These are phyloP conservation scores for Strix uralensis DNA, from an alignment of 2,113 vertebrate species.

Conservation along the genomic window DNA sequence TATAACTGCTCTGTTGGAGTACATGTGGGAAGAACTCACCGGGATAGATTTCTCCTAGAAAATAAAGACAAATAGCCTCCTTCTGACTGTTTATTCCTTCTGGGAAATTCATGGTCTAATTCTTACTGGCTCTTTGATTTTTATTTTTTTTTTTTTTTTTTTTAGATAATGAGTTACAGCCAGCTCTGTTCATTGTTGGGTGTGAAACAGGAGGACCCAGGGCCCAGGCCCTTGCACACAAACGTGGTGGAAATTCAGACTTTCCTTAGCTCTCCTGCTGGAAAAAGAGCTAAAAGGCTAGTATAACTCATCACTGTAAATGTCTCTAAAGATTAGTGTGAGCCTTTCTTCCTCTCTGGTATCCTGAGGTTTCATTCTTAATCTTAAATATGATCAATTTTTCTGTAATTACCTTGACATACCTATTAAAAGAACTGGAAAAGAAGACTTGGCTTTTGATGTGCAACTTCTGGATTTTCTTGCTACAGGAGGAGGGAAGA, in stretches of 20 bases:
- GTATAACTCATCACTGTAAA: neutral
- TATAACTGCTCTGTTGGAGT: neutral
- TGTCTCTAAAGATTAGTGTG: neutral
- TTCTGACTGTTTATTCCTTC: neutral
- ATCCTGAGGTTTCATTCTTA: neutral
- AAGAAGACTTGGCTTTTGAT: neutral
- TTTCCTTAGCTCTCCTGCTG: slow-evolving; percentile 91
- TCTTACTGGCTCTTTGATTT: neutral
- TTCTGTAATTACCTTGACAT: neutral
- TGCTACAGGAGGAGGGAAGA: slow-evolving; percentile 84
- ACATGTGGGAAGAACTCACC: neutral
- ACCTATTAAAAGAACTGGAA: neutral
- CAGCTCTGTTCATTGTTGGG: slow-evolving; percentile 88
- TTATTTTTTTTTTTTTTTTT: neutral
- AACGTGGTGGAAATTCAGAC: slow-evolving; percentile 78
- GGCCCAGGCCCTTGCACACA: slow-evolving; percentile 61
- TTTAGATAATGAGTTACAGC: slow-evolving; percentile 86
- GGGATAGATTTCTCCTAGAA: neutral
- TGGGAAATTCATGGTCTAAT: neutral
- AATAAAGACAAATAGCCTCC: neutral
- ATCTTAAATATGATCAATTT: neutral
- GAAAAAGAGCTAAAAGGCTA: slow-evolving; percentile 85
- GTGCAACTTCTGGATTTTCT: neutral
- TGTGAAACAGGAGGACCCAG: slow-evolving; percentile 79
- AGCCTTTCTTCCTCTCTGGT: neutral